Evolutionary conservation across 2,113 vertebrate genomes (phyloP).

Genomic region (Sinocyclocheilus anophthalmus): DNA sequence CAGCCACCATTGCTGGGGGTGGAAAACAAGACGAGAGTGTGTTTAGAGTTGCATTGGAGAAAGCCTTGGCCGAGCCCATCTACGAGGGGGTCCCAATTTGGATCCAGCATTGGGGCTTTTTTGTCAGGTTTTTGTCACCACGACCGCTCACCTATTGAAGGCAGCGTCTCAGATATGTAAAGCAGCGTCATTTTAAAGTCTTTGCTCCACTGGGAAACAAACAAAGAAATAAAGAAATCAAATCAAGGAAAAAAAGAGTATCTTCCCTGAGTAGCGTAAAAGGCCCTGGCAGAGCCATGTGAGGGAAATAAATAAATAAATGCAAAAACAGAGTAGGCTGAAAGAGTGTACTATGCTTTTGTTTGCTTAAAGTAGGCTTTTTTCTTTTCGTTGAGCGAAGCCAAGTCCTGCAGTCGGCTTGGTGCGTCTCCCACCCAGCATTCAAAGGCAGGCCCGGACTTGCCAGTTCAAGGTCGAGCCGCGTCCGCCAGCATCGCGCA

Average conservation of each 20-base stretch:
- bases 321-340: constrained; percentile 44
- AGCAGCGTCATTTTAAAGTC: constrained; percentile 63
- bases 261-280: constrained; percentile 52
- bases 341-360: constrained; percentile 50
- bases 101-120: constrained; percentile 53
- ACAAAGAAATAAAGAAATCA: constrained; percentile 72
- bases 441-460: constrained; percentile 66
- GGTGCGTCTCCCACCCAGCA: constrained; percentile 60
- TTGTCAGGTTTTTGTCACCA: constrained; percentile 60
- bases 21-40: constrained; percentile 17
- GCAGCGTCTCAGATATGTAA: constrained; percentile 67
- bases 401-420: constrained; percentile 62
- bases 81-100: constrained; percentile 55
- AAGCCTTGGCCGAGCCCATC: constrained; percentile 54
- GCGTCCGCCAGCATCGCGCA: constrained; percentile 54
- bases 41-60: constrained; percentile 33
- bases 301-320: constrained; percentile 35
- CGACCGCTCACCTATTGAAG: constrained; percentile 67
- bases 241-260: constrained; percentile 60
- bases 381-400: constrained; percentile 59
- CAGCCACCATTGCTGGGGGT: constrained; percentile 49
- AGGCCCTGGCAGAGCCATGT: constrained; percentile 49
- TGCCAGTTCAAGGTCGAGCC: constrained; percentile 64
- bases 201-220: constrained; percentile 56
- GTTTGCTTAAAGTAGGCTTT: constrained; percentile 52